Percentiles rank a stretch among this genome's conserved stretches.
Evolutionary conservation across 2,113 vertebrate species (phyloP).

Genomic region (Callaeas wilsoni): DNA sequence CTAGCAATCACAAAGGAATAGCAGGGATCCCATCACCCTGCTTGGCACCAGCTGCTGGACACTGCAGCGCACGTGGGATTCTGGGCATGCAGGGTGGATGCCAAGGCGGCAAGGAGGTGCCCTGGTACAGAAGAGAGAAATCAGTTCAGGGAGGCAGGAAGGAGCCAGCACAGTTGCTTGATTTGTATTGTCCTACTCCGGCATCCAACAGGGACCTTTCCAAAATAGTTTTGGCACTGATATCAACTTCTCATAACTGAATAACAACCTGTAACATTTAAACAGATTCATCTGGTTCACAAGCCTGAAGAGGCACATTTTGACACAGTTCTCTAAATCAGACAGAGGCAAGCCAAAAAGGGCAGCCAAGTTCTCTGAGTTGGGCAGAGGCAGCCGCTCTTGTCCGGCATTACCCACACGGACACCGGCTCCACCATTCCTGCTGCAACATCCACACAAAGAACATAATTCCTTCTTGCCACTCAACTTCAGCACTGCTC

Average conservation of each 20-base stretch:
- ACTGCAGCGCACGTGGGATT: fast-evolving
- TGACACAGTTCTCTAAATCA: neutral
- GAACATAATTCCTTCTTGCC: neutral
- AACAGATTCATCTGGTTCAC: neutral
- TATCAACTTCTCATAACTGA: neutral
- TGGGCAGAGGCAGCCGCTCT: neutral
- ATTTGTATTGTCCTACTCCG: neutral
- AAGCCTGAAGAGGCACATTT: neutral
- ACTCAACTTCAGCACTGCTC: neutral
- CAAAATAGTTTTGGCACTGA: neutral
- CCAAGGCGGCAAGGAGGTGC: neutral
- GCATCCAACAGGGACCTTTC: neutral
- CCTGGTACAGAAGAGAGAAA: neutral
- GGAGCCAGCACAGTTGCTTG: neutral
- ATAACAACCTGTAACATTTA: neutral
- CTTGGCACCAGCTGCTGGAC: neutral
- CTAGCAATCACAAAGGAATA: neutral
- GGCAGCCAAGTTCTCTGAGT: fast-evolving
- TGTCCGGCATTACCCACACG: neutral
- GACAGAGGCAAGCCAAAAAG: neutral
- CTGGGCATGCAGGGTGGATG: no score
- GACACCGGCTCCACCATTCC: neutral
- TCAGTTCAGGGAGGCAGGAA: neutral
- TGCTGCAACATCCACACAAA: neutral
- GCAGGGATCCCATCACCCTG: neutral